Conservation (phyloP, 1,140 invertebrate species). For the Neuroterus valhalla region DNA sequence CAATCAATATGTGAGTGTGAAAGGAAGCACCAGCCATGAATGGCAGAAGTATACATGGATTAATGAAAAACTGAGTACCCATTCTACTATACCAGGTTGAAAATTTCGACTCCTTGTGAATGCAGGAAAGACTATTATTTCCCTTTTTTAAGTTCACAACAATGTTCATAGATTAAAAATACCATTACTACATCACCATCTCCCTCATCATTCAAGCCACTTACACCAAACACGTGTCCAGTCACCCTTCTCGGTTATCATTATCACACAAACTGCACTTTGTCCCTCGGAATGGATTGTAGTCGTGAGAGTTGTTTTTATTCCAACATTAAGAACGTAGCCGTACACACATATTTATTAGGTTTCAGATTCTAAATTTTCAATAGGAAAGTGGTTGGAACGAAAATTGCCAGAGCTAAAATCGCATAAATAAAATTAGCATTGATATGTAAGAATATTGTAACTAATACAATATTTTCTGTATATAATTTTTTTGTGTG, state of each 20-base stretch:
- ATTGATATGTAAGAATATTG: too few species aligned
- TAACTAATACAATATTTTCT: too few species aligned
- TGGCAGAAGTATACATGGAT: neutral
- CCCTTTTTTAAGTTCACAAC: neutral
- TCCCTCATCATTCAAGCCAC: conserved; percentile 30
- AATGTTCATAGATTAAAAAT: neutral
- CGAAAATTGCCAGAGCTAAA: too few species aligned
- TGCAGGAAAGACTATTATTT: neutral
- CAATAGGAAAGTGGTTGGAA: too few species aligned
- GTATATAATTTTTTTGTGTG: too few species aligned
- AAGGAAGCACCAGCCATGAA: neutral
- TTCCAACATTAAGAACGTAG: conserved; percentile 42
- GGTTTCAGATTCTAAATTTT: too few species aligned
- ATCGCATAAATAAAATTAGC: too few species aligned
- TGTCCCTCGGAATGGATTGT: conserved; percentile 51
- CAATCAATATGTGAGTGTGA: neutral
- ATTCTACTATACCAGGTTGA: neutral
- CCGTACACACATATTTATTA: neutral
- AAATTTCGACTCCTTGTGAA: neutral
- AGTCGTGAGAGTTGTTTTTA: conserved; percentile 54
- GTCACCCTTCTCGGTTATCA: conserved; percentile 55
- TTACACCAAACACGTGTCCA: conserved; percentile 51
- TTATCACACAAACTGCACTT: conserved; percentile 56
- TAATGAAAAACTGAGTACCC: too few species aligned
- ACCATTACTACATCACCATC: conserved; percentile 16